Evolutionary conservation across 2,797 vertebrate genomes (phyloP).

Genomic region (Coilia nasus): DNA sequence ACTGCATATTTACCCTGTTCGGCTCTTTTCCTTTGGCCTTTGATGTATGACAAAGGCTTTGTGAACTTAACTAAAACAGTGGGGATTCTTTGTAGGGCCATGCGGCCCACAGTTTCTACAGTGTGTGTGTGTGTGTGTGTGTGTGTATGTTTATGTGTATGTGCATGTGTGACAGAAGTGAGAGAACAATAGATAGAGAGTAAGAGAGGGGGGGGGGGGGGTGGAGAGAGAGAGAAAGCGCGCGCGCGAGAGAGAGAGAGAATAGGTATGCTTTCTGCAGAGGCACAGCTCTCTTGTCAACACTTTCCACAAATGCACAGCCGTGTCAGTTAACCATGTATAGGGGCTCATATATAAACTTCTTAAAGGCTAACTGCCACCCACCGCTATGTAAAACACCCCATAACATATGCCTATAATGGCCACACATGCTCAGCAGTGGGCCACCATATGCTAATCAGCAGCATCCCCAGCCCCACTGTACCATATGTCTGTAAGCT

Average conservation of each 20-base stretch:
- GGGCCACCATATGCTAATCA: neutral
- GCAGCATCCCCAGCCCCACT: neutral
- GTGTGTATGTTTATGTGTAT: conserved; percentile 4
- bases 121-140: conserved; percentile 4
- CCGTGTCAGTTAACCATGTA: neutral
- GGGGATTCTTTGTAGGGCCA: neutral
- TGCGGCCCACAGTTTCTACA: neutral
- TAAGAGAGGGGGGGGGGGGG: too few relatives aligned
- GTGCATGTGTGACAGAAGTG: neutral
- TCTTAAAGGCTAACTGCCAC: neutral
- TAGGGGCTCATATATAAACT: neutral
- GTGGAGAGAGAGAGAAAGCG: neutral
- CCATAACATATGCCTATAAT: neutral
- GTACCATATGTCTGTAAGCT: neutral
- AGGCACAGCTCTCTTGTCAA: neutral
- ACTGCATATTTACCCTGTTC: neutral
- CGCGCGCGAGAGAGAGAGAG: too few relatives aligned
- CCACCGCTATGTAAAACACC: neutral
- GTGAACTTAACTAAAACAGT: neutral
- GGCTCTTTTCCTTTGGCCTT: neutral
- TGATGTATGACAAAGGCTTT: neutral
- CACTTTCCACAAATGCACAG: neutral
- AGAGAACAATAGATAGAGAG: neutral
- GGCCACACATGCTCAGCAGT: neutral
- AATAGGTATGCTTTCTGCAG: neutral